Conservation (phyloP, 2,888 invertebrate genomes). For the Dasysyrphus albostriatus region DNA sequence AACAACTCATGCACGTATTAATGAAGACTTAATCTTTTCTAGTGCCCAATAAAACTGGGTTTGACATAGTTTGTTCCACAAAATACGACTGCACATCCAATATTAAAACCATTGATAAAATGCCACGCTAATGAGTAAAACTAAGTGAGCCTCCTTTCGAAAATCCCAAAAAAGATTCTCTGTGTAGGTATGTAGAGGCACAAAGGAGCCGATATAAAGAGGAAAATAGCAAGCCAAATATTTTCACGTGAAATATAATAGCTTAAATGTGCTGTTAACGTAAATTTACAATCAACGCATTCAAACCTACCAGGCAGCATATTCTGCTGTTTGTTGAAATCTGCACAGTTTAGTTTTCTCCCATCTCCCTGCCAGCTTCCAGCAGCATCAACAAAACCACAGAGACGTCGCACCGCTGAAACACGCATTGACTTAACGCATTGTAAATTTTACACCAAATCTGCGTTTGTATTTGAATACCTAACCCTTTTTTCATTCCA, state of each 20-base stretch:
- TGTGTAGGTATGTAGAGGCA: background rate
- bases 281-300: background rate
- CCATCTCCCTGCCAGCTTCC: background rate
- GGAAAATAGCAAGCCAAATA: background rate
- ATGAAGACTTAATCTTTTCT: too few species aligned
- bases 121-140: background rate
- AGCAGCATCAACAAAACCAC: background rate
- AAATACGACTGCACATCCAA: background rate
- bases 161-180: background rate
- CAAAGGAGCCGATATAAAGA: background rate
- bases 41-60: background rate
- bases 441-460: background rate
- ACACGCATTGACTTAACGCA: background rate
- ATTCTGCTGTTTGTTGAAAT: background rate
- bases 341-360: background rate
- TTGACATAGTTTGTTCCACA: background rate
- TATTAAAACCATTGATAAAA: background rate
- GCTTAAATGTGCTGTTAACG: background rate
- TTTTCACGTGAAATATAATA: background rate
- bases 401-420: background rate
- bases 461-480: background rate
- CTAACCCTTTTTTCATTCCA: background rate
- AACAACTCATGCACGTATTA: too few species aligned
- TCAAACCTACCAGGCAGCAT: background rate
- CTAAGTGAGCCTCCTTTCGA: too few species aligned